Evolutionary conservation across 2,113 vertebrate species (phyloP).

Genomic region (Paradoxurus hermaphroditus): DNA sequence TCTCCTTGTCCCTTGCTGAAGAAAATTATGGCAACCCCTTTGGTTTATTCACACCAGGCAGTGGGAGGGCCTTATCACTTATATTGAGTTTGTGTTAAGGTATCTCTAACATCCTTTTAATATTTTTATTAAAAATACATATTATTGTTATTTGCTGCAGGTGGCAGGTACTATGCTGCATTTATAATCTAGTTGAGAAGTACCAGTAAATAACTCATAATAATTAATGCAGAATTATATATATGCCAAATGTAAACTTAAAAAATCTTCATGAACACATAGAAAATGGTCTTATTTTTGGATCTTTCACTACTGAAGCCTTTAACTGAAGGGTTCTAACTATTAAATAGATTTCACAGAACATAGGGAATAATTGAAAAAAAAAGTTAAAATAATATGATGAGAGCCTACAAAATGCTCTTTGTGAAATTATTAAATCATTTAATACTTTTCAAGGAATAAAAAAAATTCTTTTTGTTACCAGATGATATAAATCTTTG

Average conservation of each 20-base stretch:
- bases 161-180: neutral
- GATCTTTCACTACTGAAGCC: neutral
- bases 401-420: neutral
- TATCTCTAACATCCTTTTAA: neutral
- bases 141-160: neutral
- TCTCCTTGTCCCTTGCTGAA: neutral
- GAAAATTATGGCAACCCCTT: neutral
- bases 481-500: neutral
- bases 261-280: neutral
- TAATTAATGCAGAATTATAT: neutral
- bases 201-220: neutral
- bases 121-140: neutral
- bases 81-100: neutral
- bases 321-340: neutral
- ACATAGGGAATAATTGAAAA: neutral
- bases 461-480: neutral
- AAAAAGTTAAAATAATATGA: neutral
- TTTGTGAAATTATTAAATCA: neutral
- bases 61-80: neutral
- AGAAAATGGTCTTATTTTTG: neutral
- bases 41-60: neutral
- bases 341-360: neutral
- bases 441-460: neutral
- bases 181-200: neutral
- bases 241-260: neutral